Evolutionary conservation across 2,113 vertebrate genomes (phyloP).

Genomic region (Amia ocellicauda): DNA sequence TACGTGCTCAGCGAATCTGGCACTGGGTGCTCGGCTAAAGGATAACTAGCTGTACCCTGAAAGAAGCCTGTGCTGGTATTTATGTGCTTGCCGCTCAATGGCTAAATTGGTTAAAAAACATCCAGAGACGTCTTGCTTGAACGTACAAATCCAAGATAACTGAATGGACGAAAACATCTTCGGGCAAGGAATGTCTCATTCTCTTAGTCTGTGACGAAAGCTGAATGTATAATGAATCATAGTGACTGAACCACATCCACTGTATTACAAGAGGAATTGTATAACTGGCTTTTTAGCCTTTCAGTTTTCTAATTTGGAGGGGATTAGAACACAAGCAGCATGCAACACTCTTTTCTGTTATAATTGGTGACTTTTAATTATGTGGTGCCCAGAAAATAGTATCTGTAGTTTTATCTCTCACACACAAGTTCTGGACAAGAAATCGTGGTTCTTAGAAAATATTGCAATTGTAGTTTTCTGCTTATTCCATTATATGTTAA

Average conservation of each 20-base stretch:
- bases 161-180: slow-evolving; percentile 26
- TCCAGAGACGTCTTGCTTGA: slow-evolving; percentile 41
- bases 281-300: slow-evolving; percentile 25
- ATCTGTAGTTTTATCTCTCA: not conserved
- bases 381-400: slow-evolving; percentile 28
- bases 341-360: slow-evolving; percentile 38
- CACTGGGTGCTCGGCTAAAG: too few species aligned
- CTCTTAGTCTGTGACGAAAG: slow-evolving; percentile 32
- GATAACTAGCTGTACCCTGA: too few species aligned
- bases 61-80: too few species aligned
- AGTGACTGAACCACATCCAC: slow-evolving; percentile 46
- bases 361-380: slow-evolving; percentile 62
- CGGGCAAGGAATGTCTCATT: slow-evolving; percentile 27
- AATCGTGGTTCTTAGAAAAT: too few species aligned
- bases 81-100: slow-evolving; percentile 17
- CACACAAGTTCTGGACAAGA: too few species aligned
- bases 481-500: too few species aligned
- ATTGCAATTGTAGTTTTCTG: too few species aligned
- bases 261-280: slow-evolving; percentile 22
- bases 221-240: slow-evolving; percentile 49
- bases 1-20: too few species aligned
- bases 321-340: slow-evolving; percentile 50
- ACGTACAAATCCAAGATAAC: slow-evolving; percentile 46
- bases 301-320: slow-evolving; percentile 45
- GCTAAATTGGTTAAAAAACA: slow-evolving; percentile 31